These are phyloP conservation scores for Albula glossodonta DNA, from an alignment of 2,113 vertebrate genomes.

Conservation along the genomic window DNA sequence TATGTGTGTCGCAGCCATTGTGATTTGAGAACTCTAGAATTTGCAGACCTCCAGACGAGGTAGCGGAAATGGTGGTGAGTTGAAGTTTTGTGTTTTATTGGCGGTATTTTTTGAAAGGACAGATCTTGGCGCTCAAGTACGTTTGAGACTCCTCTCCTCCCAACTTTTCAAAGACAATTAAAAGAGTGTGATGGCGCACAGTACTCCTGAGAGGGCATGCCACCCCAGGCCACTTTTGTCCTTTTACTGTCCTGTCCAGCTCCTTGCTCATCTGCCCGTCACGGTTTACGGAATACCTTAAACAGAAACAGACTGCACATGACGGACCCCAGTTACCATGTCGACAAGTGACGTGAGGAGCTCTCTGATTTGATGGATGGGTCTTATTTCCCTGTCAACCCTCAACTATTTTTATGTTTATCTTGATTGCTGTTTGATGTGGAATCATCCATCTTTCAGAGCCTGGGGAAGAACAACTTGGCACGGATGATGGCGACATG, in stretches of 20 bases:
- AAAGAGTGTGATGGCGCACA: not conserved
- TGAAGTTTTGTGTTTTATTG: not conserved
- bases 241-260: not conserved
- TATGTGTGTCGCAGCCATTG: too few relatives aligned
- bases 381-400: slow-evolving; percentile 39
- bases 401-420: slow-evolving; percentile 40
- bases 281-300: not conserved
- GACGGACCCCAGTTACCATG: slow-evolving; percentile 9
- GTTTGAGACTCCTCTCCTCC: not conserved
- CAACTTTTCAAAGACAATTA: not conserved
- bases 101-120: not conserved
- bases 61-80: too few relatives aligned
- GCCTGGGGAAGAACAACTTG: slow-evolving; percentile 16
- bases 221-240: not conserved
- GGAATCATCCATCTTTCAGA: slow-evolving; percentile 27
- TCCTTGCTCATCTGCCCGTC: slow-evolving; percentile 10
- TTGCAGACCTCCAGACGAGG: too few relatives aligned
- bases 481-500: not conserved
- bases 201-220: not conserved
- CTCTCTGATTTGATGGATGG: slow-evolving; percentile 37
- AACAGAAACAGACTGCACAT: slow-evolving; percentile 15
- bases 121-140: not conserved
- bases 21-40: too few relatives aligned
- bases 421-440: slow-evolving; percentile 34
- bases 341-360: slow-evolving; percentile 17